phyloP scores from a whole-genome alignment of 2,888 invertebrate species.

The Chrysotoxum bicinctum region DNA sequence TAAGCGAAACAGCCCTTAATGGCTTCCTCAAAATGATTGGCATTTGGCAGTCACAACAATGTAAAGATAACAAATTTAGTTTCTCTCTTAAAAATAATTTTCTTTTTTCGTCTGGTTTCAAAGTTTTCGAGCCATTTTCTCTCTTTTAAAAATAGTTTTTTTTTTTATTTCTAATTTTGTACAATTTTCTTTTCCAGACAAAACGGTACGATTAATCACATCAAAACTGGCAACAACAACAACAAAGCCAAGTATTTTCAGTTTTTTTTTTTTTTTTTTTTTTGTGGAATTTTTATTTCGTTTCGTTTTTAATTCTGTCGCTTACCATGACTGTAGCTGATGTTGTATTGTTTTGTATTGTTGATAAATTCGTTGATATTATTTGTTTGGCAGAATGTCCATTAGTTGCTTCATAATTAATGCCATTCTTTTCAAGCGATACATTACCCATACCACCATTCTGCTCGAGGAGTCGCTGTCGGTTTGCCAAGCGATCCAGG shows the following conservation, averaged over 20 bases:
- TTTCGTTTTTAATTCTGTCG: slow-evolving; percentile 28
- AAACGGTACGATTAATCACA: slow-evolving; percentile 7
- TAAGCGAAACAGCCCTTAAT: background rate
- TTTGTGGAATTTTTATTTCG: background rate
- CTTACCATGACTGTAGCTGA: slow-evolving; percentile 67
- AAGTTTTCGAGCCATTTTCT: background rate
- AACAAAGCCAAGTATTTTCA: slow-evolving; percentile 23
- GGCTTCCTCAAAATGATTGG: background rate
- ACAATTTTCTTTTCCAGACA: background rate
- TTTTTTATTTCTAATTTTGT: background rate
- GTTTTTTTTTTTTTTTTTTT: background rate
- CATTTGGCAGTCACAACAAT: background rate
- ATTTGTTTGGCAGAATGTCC: slow-evolving; percentile 61
- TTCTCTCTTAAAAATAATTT: background rate
- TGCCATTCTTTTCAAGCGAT: slow-evolving; percentile 73
- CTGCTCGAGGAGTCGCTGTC: slow-evolving; percentile 91
- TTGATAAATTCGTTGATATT: slow-evolving; percentile 56
- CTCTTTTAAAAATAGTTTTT: background rate
- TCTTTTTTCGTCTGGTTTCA: background rate
- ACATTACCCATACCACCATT: slow-evolving; percentile 75
- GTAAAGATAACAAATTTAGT: background rate
- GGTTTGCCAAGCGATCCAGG: slow-evolving; percentile 90
- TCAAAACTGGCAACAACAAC: slow-evolving; percentile 4
- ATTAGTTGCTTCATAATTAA: slow-evolving; percentile 71
- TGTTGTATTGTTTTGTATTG: slow-evolving; percentile 59